Percentiles rank a stretch among this genome's conserved stretches.
Conservation (phyloP, 2,888 invertebrate species). For the Notocelia uddmanniana region DNA sequence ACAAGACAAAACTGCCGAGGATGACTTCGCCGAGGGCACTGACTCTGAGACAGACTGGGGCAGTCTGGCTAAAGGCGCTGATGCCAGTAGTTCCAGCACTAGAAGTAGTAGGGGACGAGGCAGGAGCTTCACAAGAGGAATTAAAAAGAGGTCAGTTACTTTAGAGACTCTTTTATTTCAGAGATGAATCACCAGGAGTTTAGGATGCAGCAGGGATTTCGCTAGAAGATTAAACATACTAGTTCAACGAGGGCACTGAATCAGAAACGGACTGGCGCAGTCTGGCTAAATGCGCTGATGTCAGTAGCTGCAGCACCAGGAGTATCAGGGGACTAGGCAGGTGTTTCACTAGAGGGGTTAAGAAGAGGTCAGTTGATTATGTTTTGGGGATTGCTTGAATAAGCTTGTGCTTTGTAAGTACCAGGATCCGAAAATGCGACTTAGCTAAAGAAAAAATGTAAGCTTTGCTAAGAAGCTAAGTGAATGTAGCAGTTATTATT, state of each 20-base stretch:
- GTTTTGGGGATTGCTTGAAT: neutral
- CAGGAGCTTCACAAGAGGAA: constrained; percentile 59
- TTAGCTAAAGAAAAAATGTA: too few species aligned
- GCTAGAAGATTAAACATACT: too few species aligned
- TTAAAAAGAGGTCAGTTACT: constrained; percentile 64
- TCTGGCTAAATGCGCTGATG: constrained; percentile 50
- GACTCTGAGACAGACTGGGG: constrained; percentile 78
- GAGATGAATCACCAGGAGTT: neutral
- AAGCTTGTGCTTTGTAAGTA: neutral
- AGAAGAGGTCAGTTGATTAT: constrained; percentile 67
- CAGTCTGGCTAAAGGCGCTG: constrained; percentile 56
- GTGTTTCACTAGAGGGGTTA: constrained; percentile 61
- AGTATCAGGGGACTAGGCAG: constrained; percentile 49
- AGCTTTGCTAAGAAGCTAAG: too few species aligned
- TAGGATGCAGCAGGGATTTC: neutral
- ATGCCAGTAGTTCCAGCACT: constrained; percentile 22
- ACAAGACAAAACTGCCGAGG: constrained; percentile 55
- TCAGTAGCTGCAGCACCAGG: neutral
- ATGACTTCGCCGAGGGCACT: constrained; percentile 56
- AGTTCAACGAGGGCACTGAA: constrained; percentile 34
- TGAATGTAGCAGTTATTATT: too few species aligned
- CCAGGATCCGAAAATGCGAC: constrained; percentile 33
- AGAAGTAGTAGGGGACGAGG: constrained; percentile 47
- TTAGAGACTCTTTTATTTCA: neutral
- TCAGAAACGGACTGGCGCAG: neutral